These are phyloP conservation scores for Lindbergichthys nudifrons DNA, from an alignment of 2,797 vertebrate genomes.

Conservation along the genomic window DNA sequence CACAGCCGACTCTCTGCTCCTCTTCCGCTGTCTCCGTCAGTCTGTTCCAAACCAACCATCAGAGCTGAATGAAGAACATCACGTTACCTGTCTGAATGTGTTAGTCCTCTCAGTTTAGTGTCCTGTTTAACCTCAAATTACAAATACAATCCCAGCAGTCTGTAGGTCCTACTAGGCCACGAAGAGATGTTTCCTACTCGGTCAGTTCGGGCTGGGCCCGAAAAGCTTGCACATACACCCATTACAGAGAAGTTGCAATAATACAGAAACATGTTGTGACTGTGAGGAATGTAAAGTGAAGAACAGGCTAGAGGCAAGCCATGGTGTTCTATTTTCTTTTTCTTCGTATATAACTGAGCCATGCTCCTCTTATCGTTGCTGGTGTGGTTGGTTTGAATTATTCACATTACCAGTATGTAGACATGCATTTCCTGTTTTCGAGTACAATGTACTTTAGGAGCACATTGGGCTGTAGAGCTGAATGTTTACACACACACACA, in stretches of 20 bases:
- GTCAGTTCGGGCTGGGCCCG: constrained; percentile 72
- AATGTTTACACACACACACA: constrained; percentile 65
- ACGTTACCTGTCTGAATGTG: constrained; percentile 23
- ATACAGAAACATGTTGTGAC: constrained; percentile 20
- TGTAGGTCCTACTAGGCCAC: constrained; percentile 16
- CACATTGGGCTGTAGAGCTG: constrained; percentile 34
- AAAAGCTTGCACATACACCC: constrained; percentile 9
- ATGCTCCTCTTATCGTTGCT: constrained; percentile 12
- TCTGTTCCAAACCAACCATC: constrained; percentile 56
- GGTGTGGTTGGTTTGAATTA: constrained; percentile 24
- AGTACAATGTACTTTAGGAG: constrained; percentile 18
- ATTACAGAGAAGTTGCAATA: constrained; percentile 8
- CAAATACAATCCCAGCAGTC: constrained; percentile 40
- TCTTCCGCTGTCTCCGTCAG: constrained; percentile 42
- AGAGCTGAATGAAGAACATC: constrained; percentile 82
- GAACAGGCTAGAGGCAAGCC: constrained; percentile 22
- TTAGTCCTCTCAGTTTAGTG: constrained; percentile 22
- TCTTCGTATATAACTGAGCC: constrained; percentile 47
- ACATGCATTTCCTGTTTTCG: constrained; percentile 1
- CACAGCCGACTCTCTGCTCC: constrained; percentile 16
- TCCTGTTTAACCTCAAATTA: constrained; percentile 18
- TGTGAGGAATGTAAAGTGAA: constrained; percentile 7
- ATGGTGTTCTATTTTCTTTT: neutral
- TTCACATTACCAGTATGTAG: constrained; percentile 12
- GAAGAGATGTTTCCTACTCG: neutral